Percentiles rank a stretch among this genome's conserved stretches.
Conservation (phyloP, 2,888 invertebrate species). For the Ferrisia virgata region DNA sequence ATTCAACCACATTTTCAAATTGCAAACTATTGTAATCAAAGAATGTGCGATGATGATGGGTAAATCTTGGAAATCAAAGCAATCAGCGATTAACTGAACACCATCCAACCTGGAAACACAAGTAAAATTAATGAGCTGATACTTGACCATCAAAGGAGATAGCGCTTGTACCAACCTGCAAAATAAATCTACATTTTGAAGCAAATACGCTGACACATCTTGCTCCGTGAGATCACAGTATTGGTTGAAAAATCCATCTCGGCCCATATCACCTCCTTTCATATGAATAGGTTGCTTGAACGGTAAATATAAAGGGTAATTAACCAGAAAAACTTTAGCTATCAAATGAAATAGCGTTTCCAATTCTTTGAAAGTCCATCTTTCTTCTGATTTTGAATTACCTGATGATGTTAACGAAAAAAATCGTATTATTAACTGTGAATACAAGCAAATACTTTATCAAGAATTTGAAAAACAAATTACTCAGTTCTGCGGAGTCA, state of each 20-base stretch:
- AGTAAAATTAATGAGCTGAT: no score
- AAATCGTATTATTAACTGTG: not conserved
- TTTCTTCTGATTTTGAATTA: slow-evolving; percentile 48
- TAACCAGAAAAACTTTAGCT: slow-evolving; percentile 80
- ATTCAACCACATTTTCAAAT: slow-evolving; percentile 90
- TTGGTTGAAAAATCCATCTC: slow-evolving; percentile 78
- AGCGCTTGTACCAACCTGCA: slow-evolving; percentile 65
- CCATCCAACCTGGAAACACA: slow-evolving; percentile 67
- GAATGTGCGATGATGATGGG: slow-evolving; percentile 88
- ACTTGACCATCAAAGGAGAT: no score
- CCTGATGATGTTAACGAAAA: not conserved
- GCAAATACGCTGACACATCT: slow-evolving; percentile 84
- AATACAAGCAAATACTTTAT: not conserved
- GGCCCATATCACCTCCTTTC: slow-evolving; percentile 75
- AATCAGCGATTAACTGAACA: slow-evolving; percentile 78
- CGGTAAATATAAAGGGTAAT: slow-evolving; percentile 77
- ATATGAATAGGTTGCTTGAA: slow-evolving; percentile 60
- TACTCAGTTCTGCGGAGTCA: slow-evolving; percentile 23
- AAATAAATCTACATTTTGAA: slow-evolving; percentile 89
- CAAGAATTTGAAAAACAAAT: not conserved
- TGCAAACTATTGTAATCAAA: slow-evolving; percentile 86
- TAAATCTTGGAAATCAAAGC: slow-evolving; percentile 74
- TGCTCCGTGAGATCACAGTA: slow-evolving; percentile 91
- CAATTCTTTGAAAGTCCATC: slow-evolving; percentile 77
- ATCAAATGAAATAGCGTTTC: slow-evolving; percentile 85